Evolutionary conservation across 2,113 vertebrate species (phyloP), one percentile per base, ranked within the genome.

Genomic region (Phodopus roborovskii): DNA sequence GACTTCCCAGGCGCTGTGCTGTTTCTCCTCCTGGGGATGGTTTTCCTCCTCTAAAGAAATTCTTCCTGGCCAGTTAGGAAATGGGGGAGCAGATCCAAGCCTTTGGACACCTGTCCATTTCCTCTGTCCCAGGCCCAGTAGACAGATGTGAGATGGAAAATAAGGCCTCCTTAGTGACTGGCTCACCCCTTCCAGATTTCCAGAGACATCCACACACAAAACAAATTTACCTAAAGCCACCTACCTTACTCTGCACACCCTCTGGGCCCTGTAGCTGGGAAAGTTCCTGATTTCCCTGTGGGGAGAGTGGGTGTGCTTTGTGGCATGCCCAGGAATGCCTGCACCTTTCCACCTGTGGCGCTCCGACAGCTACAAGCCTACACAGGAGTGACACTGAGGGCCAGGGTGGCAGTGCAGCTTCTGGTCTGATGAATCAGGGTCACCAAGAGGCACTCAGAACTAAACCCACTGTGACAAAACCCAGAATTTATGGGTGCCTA

Each of bases 251-350:
- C 82, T 87, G 91, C 58, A 68, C 62, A 22, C 0, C 0, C 28
- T 36, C 26, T 12, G 68, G 88, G 53, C 42, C 90, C 87, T 53
- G 0, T 8, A 7, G 12, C 73, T 77, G 75, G 86, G 81, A 91
- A 96, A 60, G 66, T 92, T 92, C 85, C 92, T 78, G 70, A 30
- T 78, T 84, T 95, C 91, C 94, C 95, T 92, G 74, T 84, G 75
- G 88, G 36, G 79, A 92, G 39, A 53, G 48, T 39, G 68, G 20
- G 4, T 94, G 50, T 93, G 90, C 62, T 88, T 42, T 56, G 89
- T 94, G 78, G 45, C 30, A 66, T 2, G 39, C 70, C 71, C 8
- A 11, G 66, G 66, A 82, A 82, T 42, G 91, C 82, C 96, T 91
- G 95, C 66, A 82, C 89, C 64, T 97, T 88, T 95, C 91, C 91